Evolutionary conservation across 2,797 vertebrate genomes (phyloP), one percentile per base, ranked within the genome.

Genomic region (Propithecus perrieri): DNA sequence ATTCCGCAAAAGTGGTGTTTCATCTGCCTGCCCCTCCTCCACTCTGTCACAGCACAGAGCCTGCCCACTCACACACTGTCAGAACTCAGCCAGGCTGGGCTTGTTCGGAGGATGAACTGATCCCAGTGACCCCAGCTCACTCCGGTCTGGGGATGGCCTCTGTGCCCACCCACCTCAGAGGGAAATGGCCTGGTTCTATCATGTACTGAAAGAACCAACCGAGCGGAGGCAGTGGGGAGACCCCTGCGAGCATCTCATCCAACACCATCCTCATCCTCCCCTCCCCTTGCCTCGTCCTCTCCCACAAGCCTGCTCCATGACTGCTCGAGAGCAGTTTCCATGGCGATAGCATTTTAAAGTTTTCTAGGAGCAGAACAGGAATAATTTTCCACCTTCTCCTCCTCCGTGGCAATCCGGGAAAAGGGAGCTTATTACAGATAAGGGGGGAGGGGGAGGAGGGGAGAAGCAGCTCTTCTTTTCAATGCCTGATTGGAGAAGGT

Each of bases 311-410:
- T 43, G 85, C 91, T 97, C 97, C 7, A 2, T 89, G 97, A 96
- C 97, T 98, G 98, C 97, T 96, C 88, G 79, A 97, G 97, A 98
- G 95, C 97, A 84, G 98, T 99, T 98, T 98, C 99, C 98, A 99
- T 99, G 98, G 98, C 97, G 97, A 99, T 98, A 98, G 98, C 98
- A 98, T 98, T 98, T 98, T 97, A 97, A 98, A 98, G 98, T 98
- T 99, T 98, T 98, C 98, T 98, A 98, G 98, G 98, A 98, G 97
- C 98, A 97, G 97, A 98, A 97, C 95, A 97, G 96, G 98, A 98
- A 98, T 98, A 98, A 98, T 99, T 98, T 98, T 98, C 98, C 90
- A 71, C 96, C 91, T 92, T 98, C 98, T 98, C 97, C 97, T 98
- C 98, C 98, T 98, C 98, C 95, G 92, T 98, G 97, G 97, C 98